Evolutionary conservation across 2,113 vertebrate genomes (phyloP).

Genomic region (Oryzias woworae): DNA sequence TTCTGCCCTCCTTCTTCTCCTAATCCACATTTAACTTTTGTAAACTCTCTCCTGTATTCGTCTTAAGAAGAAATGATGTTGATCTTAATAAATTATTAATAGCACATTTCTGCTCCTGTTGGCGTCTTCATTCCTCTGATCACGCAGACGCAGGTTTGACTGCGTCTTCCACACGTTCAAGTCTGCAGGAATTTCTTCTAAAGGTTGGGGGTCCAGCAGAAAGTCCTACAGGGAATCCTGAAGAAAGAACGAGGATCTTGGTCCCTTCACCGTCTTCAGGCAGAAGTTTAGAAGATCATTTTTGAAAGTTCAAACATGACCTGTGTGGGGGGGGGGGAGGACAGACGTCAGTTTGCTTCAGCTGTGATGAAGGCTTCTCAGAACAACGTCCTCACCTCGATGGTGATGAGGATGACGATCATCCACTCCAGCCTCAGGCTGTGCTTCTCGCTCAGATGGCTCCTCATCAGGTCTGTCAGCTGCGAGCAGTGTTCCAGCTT

Average conservation of each 20-base stretch:
- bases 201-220: no score
- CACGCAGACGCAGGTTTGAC: background rate
- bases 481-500: slow-evolving; percentile 96
- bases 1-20: no score
- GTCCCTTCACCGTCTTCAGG: background rate
- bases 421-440: slow-evolving; percentile 94
- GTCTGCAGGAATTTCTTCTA: no score
- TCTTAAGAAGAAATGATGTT: no score
- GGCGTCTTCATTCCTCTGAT: background rate
- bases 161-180: background rate
- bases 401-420: slow-evolving; percentile 97
- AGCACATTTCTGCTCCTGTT: background rate
- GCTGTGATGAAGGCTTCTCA: no score
- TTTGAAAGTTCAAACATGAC: slow-evolving; percentile 91
- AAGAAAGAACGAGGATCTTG: no score
- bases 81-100: slow-evolving; percentile 74
- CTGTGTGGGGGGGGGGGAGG: slow-evolving; percentile 60
- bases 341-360: no score
- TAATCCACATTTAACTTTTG: no score
- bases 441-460: slow-evolving; percentile 92
- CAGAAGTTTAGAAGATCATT: slow-evolving; percentile 81
- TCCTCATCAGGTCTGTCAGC: slow-evolving; percentile 94
- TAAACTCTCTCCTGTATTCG: no score
- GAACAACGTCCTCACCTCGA: slow-evolving; percentile 80
- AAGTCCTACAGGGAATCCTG: no score